These are phyloP conservation scores for Climacteris rufus DNA, from an alignment of 2,113 vertebrate genomes.

Conservation along the genomic window DNA sequence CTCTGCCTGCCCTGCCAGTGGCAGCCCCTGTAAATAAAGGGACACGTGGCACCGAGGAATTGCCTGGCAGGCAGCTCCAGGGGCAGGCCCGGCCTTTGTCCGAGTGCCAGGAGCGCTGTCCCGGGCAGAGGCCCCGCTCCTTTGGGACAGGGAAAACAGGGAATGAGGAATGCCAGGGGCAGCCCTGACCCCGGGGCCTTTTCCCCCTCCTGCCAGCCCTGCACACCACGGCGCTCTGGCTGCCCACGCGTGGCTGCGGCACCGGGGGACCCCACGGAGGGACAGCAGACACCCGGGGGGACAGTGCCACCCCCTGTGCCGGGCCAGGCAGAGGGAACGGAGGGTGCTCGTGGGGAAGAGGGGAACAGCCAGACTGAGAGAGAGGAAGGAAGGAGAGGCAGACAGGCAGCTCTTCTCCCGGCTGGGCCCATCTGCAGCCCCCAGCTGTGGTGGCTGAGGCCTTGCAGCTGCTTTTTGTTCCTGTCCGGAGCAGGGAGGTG, in stretches of 20 bases:
- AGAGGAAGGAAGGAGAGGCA: background rate
- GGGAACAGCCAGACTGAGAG: background rate
- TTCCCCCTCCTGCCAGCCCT: background rate
- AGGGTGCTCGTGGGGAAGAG: background rate
- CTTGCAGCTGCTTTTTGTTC: background rate
- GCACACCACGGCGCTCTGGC: fast-evolving
- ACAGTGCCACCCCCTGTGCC: too few relatives aligned
- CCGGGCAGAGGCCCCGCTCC: background rate
- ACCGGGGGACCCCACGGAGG: fast-evolving
- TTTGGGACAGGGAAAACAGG: background rate
- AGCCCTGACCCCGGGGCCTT: background rate
- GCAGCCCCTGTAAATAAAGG: background rate
- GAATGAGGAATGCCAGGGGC: background rate
- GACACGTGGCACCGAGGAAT: background rate
- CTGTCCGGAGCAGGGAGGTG: fast-evolving
- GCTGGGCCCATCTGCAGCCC: background rate
- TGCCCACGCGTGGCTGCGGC: background rate
- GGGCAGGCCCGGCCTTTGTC: background rate
- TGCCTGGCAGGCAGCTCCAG: background rate
- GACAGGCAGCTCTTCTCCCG: background rate
- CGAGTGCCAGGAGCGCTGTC: background rate
- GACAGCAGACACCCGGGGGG: background rate
- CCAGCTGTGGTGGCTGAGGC: background rate
- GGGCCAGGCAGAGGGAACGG: fast-evolving
- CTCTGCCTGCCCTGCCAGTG: background rate